phyloP scores from a whole-genome alignment of 92 coral and sea anemone species.

The Plumapathes pennacea region DNA sequence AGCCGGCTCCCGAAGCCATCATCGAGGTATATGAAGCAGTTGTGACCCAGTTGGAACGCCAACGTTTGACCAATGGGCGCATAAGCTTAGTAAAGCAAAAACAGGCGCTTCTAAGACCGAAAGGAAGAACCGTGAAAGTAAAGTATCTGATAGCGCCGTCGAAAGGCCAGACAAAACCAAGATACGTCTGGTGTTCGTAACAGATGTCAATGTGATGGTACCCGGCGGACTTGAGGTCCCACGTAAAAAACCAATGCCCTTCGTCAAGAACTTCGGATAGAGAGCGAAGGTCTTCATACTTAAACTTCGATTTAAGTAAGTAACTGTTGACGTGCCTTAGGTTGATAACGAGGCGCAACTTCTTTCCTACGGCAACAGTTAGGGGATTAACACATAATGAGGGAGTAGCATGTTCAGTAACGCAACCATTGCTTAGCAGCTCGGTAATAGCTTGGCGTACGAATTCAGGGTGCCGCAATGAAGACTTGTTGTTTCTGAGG shows the following conservation, averaged over 20 bases:
- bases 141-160: constrained; percentile 6
- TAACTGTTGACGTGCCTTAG: constrained; percentile 42
- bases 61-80: constrained; percentile 46
- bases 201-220: constrained; percentile 52
- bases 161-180: constrained; percentile 40
- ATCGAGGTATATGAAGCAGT: constrained; percentile 39
- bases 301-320: constrained; percentile 33
- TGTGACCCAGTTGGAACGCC: constrained; percentile 71
- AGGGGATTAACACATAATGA: constrained; percentile 54
- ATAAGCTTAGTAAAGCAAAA: constrained; percentile 26
- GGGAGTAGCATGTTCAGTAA: constrained; percentile 40
- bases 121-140: constrained; percentile 22
- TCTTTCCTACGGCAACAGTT: constrained; percentile 62
- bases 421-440: constrained; percentile 33
- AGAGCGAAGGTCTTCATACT: constrained; percentile 51
- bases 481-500: constrained; percentile 26
- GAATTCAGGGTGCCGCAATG: constrained; percentile 17
- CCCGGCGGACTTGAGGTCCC: constrained; percentile 53
- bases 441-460: constrained; percentile 38
- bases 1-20: constrained; percentile 31
- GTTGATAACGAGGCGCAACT: constrained; percentile 53
- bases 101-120: constrained; percentile 14
- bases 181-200: constrained; percentile 34
- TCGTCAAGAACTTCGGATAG: constrained; percentile 41
- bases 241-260: constrained; percentile 54